Evolutionary conservation across 2,113 vertebrate species (phyloP).

Genomic region (Megaleporinus macrocephalus): DNA sequence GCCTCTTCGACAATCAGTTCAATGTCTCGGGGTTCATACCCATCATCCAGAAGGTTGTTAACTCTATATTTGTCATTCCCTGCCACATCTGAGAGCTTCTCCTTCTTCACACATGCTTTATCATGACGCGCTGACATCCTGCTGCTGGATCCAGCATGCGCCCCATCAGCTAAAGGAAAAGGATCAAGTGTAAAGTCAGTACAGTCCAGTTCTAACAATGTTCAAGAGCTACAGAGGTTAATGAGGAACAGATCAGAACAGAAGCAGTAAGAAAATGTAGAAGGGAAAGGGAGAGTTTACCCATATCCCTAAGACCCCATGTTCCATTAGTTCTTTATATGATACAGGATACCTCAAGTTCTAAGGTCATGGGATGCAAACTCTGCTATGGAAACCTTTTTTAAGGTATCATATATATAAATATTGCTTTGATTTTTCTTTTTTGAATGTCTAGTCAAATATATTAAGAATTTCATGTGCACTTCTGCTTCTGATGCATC

Average conservation of each 20-base stretch:
- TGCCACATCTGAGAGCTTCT: slow-evolving; percentile 55
- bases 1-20: slow-evolving; percentile 50
- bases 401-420: too few species aligned
- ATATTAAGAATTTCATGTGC: too few species aligned
- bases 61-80: slow-evolving; percentile 23
- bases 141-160: slow-evolving; percentile 53
- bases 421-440: too few species aligned
- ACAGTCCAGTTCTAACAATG: not conserved
- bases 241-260: not conserved
- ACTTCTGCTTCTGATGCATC: too few species aligned
- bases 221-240: not conserved
- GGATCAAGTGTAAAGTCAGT: not conserved
- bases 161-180: slow-evolving; percentile 28
- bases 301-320: too few species aligned
- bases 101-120: slow-evolving; percentile 64
- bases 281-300: too few species aligned
- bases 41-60: slow-evolving; percentile 63
- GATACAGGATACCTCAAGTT: too few species aligned
- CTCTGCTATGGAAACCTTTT: too few species aligned
- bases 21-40: slow-evolving; percentile 11
- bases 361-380: too few species aligned
- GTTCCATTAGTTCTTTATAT: too few species aligned
- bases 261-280: not conserved
- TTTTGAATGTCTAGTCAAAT: too few species aligned
- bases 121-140: slow-evolving; percentile 59